These are phyloP conservation scores for Protobothrops flavoviridis DNA, from an alignment of 2,113 vertebrate species.

Conservation along the genomic window DNA sequence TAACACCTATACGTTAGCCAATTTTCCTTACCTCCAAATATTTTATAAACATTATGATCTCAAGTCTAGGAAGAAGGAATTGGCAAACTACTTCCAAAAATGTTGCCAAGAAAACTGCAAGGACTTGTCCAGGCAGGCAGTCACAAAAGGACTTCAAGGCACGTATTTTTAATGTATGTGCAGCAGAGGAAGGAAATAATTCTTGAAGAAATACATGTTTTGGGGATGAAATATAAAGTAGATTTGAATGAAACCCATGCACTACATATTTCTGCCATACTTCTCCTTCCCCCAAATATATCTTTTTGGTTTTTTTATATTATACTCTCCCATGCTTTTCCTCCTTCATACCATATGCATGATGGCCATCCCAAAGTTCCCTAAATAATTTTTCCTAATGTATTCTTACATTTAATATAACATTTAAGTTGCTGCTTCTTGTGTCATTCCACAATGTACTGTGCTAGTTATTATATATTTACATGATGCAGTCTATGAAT, in stretches of 20 bases:
- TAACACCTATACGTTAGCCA: background rate
- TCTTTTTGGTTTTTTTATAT: background rate
- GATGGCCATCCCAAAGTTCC: background rate
- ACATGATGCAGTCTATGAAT: background rate
- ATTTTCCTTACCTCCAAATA: background rate
- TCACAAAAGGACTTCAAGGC: background rate
- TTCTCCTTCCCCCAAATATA: background rate
- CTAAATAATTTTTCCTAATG: constrained; percentile 1
- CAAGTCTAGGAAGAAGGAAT: background rate
- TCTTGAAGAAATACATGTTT: background rate
- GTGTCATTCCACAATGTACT: background rate
- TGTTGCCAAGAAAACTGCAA: background rate
- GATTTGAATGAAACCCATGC: background rate
- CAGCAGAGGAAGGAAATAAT: constrained; percentile 10
- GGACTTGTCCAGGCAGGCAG: background rate
- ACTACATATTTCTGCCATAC: constrained; percentile 26
- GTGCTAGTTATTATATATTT: background rate
- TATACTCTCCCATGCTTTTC: background rate
- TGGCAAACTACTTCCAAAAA: background rate
- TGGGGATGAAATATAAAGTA: constrained; percentile 2
- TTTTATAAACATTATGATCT: constrained; percentile 4
- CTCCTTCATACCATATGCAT: background rate
- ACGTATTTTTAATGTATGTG: background rate
- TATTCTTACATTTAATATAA: background rate
- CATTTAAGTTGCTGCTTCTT: background rate